Evolutionary conservation across 2,113 vertebrate species (phyloP).

Genomic region (Sorex araneus): DNA sequence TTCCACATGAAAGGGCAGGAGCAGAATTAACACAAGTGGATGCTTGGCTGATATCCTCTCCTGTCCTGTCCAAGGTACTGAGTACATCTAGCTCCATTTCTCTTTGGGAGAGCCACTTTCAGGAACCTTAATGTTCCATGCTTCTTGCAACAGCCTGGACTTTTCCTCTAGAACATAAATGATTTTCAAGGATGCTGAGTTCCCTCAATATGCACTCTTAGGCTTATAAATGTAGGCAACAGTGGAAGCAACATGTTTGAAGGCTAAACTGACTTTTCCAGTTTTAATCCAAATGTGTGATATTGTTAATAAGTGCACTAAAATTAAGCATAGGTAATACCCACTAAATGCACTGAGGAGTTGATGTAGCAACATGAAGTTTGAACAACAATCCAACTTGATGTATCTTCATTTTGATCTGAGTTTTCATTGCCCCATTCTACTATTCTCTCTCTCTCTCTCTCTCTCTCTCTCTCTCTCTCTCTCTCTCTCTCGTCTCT

Average conservation of each 20-base stretch:
- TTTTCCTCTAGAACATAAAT: background rate
- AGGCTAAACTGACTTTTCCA: constrained; percentile 45
- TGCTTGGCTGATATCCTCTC: constrained; percentile 25
- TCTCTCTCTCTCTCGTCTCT: too few species aligned
- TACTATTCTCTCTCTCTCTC: background rate
- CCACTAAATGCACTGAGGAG: background rate
- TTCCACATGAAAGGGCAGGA: constrained; percentile 49
- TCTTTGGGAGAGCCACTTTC: constrained; percentile 41
- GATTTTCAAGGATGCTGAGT: background rate
- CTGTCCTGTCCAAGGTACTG: constrained; percentile 50
- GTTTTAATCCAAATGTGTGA: constrained; percentile 46
- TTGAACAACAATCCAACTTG: constrained; percentile 20
- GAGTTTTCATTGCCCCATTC: background rate
- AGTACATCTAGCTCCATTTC: constrained; percentile 43
- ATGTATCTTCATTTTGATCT: constrained; percentile 41
- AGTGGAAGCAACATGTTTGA: constrained; percentile 36
- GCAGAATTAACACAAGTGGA: constrained; percentile 38
- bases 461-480: background rate
- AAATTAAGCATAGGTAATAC: background rate
- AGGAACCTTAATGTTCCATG: constrained; percentile 19
- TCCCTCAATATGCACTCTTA: constrained; percentile 55
- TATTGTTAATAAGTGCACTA: constrained; percentile 56
- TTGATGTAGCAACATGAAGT: constrained; percentile 29
- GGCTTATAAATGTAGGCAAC: background rate
- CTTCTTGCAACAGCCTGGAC: background rate